These are phyloP conservation scores for Chelonia mydas DNA, from an alignment of 2,797 vertebrate genomes.

Conservation along the genomic window DNA sequence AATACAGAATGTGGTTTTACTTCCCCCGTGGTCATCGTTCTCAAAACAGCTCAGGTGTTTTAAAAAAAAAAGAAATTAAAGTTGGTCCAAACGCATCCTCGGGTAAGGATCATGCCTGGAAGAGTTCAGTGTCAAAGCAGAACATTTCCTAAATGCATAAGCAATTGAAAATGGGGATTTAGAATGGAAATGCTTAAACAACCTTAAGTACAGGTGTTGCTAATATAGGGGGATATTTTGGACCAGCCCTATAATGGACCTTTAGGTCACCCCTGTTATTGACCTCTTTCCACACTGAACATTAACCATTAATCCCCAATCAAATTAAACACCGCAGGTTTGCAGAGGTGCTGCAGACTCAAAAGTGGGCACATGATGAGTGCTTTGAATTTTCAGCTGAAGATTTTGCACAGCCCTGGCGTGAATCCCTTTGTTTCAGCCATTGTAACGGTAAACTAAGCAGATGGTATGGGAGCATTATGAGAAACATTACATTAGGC, in stretches of 20 bases:
- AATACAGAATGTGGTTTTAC: neutral
- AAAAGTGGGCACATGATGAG: neutral
- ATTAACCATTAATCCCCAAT: too few species aligned
- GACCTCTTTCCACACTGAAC: neutral
- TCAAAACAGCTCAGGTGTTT: neutral
- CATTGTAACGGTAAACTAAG: slow-evolving; percentile 35
- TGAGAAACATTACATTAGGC: slow-evolving; percentile 48
- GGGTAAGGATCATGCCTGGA: neutral
- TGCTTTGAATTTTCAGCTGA: neutral
- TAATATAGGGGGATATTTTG: neutral
- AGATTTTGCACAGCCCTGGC: accelerated
- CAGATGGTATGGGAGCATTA: slow-evolving; percentile 46
- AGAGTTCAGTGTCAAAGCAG: neutral
- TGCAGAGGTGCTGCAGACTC: neutral
- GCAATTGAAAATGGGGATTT: neutral
- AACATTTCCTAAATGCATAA: neutral
- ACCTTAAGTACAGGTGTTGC: neutral
- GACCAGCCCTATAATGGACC: neutral
- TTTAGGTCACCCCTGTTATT: too few species aligned
- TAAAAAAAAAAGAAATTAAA: too few species aligned
- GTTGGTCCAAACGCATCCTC: neutral
- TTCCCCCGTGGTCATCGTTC: neutral
- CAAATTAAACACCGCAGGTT: neutral
- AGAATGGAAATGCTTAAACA: neutral
- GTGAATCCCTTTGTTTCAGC: slow-evolving; percentile 1